Conservation (phyloP, 2,113 vertebrate species). For the Athene noctua region DNA sequence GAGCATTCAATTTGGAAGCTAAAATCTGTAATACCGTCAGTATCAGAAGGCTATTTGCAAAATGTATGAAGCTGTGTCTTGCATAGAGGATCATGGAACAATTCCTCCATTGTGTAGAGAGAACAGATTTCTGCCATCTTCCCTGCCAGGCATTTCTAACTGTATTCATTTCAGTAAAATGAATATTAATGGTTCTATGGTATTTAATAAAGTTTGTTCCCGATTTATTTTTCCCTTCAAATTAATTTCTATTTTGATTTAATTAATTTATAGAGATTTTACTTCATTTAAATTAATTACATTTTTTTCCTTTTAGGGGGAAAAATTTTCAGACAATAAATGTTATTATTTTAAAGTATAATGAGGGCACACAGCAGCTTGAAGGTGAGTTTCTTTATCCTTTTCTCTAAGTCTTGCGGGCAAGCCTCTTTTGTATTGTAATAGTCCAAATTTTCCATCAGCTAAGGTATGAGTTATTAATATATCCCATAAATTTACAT, state of each 20-base stretch:
- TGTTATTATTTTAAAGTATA: slow-evolving; percentile 22
- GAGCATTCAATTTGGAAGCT: not conserved
- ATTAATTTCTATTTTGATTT: slow-evolving; percentile 66
- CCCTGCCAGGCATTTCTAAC: slow-evolving; percentile 30
- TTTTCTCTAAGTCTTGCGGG: not conserved
- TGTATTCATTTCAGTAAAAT: slow-evolving; percentile 49
- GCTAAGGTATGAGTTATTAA: not conserved
- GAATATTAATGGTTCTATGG: slow-evolving; percentile 61
- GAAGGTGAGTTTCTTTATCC: not conserved
- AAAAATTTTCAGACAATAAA: not conserved
- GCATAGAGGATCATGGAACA: not conserved
- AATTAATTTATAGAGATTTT: slow-evolving; percentile 69
- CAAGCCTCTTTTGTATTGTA: not conserved
- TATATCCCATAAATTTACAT: not conserved
- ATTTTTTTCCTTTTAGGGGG: slow-evolving; percentile 24
- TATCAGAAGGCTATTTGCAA: not conserved
- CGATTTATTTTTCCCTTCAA: slow-evolving; percentile 54
- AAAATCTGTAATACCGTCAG: not conserved
- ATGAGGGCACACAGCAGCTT: not conserved
- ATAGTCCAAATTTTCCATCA: not conserved
- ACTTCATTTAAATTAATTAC: slow-evolving; percentile 59
- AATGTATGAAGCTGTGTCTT: not conserved
- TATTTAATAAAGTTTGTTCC: slow-evolving; percentile 56
- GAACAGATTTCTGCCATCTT: not conserved
- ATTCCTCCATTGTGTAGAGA: not conserved